Evolutionary conservation across 2,888 invertebrate species (phyloP).

Genomic region (Melanostoma scalare): DNA sequence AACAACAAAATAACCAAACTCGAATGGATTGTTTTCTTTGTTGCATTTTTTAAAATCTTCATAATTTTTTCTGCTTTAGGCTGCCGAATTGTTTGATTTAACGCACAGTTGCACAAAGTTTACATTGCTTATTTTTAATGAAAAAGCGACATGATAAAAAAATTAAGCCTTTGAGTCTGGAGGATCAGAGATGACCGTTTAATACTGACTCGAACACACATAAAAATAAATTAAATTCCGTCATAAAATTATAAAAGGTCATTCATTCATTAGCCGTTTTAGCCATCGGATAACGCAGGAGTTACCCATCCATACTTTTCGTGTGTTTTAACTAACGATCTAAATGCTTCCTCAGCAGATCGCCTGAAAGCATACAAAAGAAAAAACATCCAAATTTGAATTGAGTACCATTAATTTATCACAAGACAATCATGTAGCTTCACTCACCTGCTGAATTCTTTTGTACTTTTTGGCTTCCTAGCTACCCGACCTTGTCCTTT

Average conservation of each 20-base stretch:
- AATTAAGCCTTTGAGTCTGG: slow-evolving; percentile 44
- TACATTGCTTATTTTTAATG: slow-evolving; percentile 33
- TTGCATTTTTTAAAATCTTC: too few species aligned
- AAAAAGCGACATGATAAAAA: slow-evolving; percentile 26
- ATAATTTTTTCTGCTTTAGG: too few species aligned
- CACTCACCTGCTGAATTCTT: slow-evolving; percentile 86
- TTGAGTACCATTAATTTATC: slow-evolving; percentile 9
- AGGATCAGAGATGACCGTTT: slow-evolving; percentile 23
- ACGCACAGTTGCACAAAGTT: too few species aligned
- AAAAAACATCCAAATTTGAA: slow-evolving; percentile 37
- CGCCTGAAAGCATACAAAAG: slow-evolving; percentile 81
- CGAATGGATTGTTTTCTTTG: too few species aligned
- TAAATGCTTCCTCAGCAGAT: slow-evolving; percentile 93
- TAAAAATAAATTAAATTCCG: slow-evolving; percentile 47
- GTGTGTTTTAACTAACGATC: slow-evolving; percentile 93
- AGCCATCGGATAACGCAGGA: slow-evolving; percentile 92
- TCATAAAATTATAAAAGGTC: slow-evolving; percentile 28
- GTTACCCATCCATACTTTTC: slow-evolving; percentile 97
- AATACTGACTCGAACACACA: slow-evolving; percentile 62
- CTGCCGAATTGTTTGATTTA: too few species aligned
- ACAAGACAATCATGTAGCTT: too few species aligned
- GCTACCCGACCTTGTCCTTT: slow-evolving; percentile 93
- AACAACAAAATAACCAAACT: too few species aligned
- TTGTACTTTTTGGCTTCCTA: slow-evolving; percentile 89
- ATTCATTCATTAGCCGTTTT: slow-evolving; percentile 79